A percentile compares a stretch with the other conserved stretches of the same genome.
phyloP scores from a whole-genome alignment of 1,140 invertebrate genomes.

The Rhyzopertha dominica region DNA sequence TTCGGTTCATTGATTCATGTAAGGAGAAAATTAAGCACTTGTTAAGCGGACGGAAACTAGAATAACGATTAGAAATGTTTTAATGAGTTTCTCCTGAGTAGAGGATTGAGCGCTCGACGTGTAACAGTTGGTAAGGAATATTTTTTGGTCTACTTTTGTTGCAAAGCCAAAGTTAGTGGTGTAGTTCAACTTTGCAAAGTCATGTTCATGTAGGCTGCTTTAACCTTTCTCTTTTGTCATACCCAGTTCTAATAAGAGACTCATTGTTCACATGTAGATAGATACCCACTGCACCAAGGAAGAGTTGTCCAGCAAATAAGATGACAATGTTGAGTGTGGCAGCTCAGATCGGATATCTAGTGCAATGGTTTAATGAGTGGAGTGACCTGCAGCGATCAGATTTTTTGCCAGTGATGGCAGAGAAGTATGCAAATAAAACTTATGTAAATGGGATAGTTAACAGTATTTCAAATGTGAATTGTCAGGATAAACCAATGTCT shows the following conservation, averaged over 20 bases:
- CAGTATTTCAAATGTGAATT: slow-evolving; percentile 60
- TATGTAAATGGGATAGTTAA: slow-evolving; percentile 71
- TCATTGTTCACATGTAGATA: no score
- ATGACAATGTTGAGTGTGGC: slow-evolving; percentile 48
- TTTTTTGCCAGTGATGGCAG: slow-evolving; percentile 72
- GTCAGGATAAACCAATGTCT: slow-evolving; percentile 71
- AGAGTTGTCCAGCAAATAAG: slow-evolving; percentile 12
- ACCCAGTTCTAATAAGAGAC: no score
- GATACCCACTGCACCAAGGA: slow-evolving; percentile 13
- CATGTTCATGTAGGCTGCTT: slow-evolving; percentile 14
- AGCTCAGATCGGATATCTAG: slow-evolving; percentile 70
- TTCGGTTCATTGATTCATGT: slow-evolving; percentile 31
- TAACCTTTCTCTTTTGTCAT: slow-evolving; percentile 22
- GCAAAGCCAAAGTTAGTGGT: no score
- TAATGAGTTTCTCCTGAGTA: no score
- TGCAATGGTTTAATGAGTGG: slow-evolving; percentile 86
- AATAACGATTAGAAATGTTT: no score
- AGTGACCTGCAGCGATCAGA: slow-evolving; percentile 80
- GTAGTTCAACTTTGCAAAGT: slow-evolving; percentile 18
- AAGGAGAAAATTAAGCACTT: no score
- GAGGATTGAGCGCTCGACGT: no score
- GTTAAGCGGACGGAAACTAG: no score
- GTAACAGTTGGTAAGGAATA: no score
- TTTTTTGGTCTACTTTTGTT: no score
- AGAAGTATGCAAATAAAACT: slow-evolving; percentile 56